phyloP scores from a whole-genome alignment of 2,888 invertebrate species.

The Therioaphis trifolii region DNA sequence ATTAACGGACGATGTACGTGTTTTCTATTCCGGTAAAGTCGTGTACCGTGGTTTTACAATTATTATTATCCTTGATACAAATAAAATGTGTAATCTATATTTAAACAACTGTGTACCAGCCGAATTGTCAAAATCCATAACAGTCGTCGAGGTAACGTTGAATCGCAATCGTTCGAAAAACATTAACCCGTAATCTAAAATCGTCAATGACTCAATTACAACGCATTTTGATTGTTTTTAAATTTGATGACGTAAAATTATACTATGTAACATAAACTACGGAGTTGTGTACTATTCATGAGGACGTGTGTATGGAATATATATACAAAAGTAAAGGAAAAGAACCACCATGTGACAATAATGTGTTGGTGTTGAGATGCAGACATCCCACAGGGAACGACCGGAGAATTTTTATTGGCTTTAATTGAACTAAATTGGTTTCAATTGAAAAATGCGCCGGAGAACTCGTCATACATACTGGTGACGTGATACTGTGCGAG shows the following conservation, averaged over 20 bases:
- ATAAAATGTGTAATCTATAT: no score
- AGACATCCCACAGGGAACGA: conserved; percentile 60
- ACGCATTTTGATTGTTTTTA: not conserved
- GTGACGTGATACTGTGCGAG: conserved; percentile 59
- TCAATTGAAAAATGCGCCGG: conserved; percentile 61
- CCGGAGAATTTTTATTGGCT: conserved; percentile 63
- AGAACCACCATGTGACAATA: conserved; percentile 12
- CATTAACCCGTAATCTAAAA: conserved; percentile 7
- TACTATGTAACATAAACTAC: not conserved
- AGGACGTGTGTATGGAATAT: not conserved
- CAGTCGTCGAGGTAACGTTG: not conserved
- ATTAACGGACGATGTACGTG: no score
- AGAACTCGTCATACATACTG: conserved; percentile 4
- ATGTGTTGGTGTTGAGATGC: conserved; percentile 49
- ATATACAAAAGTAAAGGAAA: conserved; percentile 22
- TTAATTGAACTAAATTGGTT: conserved; percentile 63
- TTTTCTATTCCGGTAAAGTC: no score
- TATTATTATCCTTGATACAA: no score
- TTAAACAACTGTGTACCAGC: no score
- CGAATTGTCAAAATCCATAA: no score
- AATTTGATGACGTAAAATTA: conserved; percentile 8
- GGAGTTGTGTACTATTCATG: not conserved
- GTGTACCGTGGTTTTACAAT: no score
- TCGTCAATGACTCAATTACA: not conserved
- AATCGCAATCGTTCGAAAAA: not conserved